phyloP scores from a whole-genome alignment of 2,888 invertebrate species.

The Clitarchus hookeri region DNA sequence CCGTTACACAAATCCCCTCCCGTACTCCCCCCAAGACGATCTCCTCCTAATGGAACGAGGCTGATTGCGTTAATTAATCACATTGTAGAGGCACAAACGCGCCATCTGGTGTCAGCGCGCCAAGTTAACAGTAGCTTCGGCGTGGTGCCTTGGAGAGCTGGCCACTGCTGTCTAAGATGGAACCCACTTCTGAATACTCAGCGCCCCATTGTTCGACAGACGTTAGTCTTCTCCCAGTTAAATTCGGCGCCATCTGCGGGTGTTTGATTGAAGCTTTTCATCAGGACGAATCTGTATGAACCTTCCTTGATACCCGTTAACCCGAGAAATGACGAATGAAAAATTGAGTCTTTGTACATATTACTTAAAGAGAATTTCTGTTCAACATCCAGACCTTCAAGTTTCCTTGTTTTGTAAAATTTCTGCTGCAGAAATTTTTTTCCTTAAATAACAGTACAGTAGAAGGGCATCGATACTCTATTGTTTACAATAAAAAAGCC shows the following conservation, averaged over 20 bases:
- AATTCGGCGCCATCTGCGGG: neutral
- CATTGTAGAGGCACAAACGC: neutral
- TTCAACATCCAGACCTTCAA: no score
- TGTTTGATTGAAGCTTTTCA: neutral
- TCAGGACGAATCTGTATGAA: neutral
- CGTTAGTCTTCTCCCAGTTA: neutral
- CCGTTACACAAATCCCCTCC: neutral
- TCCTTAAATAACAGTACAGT: no score
- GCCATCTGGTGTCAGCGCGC: slow-evolving; percentile 6
- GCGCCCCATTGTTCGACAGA: neutral
- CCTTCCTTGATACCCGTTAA: no score
- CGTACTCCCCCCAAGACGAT: neutral
- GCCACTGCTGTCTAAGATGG: neutral
- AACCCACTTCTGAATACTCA: neutral
- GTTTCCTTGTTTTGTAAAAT: no score
- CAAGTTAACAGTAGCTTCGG: neutral
- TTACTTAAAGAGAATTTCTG: no score
- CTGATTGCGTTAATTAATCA: slow-evolving; percentile 14
- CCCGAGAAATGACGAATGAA: no score
- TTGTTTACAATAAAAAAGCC: no score
- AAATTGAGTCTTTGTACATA: no score
- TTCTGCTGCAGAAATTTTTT: no score
- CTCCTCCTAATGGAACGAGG: neutral
- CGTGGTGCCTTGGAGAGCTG: neutral
- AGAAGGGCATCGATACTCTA: no score